Evolutionary conservation across 2,888 invertebrate species (phyloP).

Genomic region (Actias luna): DNA sequence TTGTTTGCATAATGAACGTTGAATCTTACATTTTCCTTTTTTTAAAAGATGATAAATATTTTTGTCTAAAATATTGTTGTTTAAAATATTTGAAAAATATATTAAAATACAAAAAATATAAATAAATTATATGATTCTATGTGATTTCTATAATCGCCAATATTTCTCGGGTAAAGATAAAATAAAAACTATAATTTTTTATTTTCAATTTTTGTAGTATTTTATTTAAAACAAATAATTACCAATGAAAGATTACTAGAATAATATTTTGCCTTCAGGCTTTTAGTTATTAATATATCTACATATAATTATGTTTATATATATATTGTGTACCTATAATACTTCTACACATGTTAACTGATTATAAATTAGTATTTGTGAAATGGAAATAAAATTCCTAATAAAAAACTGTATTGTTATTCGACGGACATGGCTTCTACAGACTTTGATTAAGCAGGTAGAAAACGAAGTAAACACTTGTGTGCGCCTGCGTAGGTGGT

Average conservation of each 20-base stretch:
- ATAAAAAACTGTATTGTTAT: slow-evolving; percentile 46
- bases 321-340: background rate
- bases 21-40: slow-evolving; percentile 27
- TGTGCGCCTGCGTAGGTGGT: slow-evolving; percentile 17
- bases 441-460: slow-evolving; percentile 44
- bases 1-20: slow-evolving; percentile 27
- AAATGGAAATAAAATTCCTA: slow-evolving; percentile 21
- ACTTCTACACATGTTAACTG: background rate
- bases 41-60: slow-evolving; percentile 18
- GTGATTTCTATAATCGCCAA: background rate
- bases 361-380: background rate
- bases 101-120: no score
- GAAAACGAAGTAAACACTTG: slow-evolving; percentile 24
- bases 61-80: background rate
- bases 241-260: background rate
- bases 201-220: background rate
- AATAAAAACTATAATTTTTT: background rate
- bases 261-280: background rate
- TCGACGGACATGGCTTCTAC: slow-evolving; percentile 39
- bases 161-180: background rate
- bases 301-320: no score
- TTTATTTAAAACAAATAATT: background rate
- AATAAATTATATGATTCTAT: background rate
- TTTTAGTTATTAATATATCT: background rate
- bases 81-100: background rate